A percentile compares a stretch with the other conserved stretches of the same genome.
Conservation (phyloP, 2,797 vertebrate genomes). For the Enteromius treurensis region DNA sequence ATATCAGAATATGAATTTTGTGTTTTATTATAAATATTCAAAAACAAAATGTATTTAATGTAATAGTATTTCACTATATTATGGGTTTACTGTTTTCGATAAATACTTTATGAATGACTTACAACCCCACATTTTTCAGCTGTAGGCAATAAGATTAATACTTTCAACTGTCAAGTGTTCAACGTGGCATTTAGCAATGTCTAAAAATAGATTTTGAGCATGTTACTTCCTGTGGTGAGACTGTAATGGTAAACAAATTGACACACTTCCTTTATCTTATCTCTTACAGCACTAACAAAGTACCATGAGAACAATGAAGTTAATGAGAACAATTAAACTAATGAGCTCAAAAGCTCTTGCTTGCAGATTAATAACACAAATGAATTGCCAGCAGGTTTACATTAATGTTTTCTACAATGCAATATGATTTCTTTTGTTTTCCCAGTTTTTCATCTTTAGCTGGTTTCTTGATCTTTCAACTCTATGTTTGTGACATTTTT, state of each 20-base stretch:
- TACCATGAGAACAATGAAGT: neutral
- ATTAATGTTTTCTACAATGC: neutral
- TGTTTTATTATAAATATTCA: neutral
- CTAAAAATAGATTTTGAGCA: constrained; percentile 16
- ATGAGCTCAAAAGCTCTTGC: neutral
- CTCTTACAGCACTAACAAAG: neutral
- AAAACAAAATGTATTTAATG: neutral
- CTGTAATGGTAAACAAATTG: neutral
- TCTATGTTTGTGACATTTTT: neutral
- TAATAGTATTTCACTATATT: neutral
- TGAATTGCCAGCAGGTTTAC: neutral
- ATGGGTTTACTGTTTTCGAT: neutral
- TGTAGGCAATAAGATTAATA: neutral
- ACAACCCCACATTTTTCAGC: neutral
- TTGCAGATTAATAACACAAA: neutral
- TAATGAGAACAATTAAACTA: neutral
- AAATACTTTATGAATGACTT: neutral
- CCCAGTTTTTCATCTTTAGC: too few relatives aligned
- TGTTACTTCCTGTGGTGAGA: constrained; percentile 20
- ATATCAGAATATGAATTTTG: too few relatives aligned
- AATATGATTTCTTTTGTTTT: neutral
- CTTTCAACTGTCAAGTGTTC: neutral
- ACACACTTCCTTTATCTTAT: neutral
- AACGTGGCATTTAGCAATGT: neutral
- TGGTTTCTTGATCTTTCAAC: neutral